Percentiles rank a stretch among this genome's conserved stretches.
Conservation (phyloP, 2,888 invertebrate genomes). For the Rugalucina vietnamica region DNA sequence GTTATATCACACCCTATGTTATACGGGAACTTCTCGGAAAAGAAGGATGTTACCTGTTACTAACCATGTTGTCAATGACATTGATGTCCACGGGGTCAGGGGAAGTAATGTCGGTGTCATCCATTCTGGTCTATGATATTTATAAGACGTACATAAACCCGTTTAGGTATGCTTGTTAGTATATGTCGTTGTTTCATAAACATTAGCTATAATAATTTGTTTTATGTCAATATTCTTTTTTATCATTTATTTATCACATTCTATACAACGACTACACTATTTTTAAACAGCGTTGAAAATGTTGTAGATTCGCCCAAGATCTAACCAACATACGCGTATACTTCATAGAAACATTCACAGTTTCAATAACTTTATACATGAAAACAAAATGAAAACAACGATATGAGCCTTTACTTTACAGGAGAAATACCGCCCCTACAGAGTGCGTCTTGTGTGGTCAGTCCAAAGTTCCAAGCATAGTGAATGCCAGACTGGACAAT, state of each 20-base stretch:
- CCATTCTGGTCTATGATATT: constrained; percentile 78
- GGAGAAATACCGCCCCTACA: constrained; percentile 37
- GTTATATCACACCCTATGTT: constrained; percentile 75
- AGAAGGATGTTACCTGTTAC: constrained; percentile 69
- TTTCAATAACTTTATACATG: no score
- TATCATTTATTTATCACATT: no score
- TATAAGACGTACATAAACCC: constrained; percentile 77
- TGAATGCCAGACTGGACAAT: neutral
- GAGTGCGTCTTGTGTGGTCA: constrained; percentile 61
- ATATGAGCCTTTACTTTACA: constrained; percentile 23
- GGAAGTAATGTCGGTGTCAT: constrained; percentile 80
- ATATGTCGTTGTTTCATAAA: neutral
- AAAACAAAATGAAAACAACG: neutral
- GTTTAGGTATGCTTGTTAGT: constrained; percentile 68
- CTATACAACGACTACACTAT: no score
- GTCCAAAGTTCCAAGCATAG: constrained; percentile 30
- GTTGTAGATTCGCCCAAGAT: no score
- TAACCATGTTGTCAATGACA: constrained; percentile 77
- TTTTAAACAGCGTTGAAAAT: no score
- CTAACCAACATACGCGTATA: no score
- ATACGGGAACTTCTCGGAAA: constrained; percentile 69
- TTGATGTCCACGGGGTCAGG: constrained; percentile 79
- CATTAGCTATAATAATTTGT: no score
- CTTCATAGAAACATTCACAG: no score
- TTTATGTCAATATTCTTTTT: no score